phyloP scores from a whole-genome alignment of 2,888 invertebrate genomes.

The Hemaris fuciformis region DNA sequence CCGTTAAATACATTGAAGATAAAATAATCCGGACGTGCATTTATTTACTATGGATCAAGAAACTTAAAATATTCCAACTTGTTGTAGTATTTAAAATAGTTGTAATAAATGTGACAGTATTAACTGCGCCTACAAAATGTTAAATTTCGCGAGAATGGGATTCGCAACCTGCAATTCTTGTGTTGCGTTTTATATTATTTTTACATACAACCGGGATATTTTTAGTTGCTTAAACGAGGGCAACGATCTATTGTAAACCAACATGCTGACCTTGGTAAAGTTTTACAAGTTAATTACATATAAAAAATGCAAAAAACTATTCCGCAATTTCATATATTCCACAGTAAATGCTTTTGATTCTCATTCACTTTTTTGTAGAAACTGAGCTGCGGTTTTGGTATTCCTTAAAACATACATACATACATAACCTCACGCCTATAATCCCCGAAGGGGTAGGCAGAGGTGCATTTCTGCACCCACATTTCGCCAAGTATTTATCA shows the following conservation, averaged over 20 bases:
- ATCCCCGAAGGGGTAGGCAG: no score
- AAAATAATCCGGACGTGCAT: no score
- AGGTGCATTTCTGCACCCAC: no score
- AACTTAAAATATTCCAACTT: background rate
- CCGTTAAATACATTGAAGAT: no score
- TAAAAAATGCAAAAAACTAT: background rate
- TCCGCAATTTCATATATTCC: constrained; percentile 18
- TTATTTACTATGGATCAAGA: no score
- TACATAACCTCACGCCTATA: no score
- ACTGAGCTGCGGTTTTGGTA: background rate
- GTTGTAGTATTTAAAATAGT: no score
- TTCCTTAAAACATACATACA: no score
- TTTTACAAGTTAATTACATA: background rate
- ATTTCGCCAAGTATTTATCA: no score
- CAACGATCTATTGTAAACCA: constrained; percentile 46
- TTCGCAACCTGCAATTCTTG: constrained; percentile 1
- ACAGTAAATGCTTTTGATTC: constrained; percentile 29
- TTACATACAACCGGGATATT: constrained; percentile 45
- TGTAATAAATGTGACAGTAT: background rate
- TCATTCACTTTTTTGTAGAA: background rate
- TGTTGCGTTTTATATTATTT: constrained; percentile 38
- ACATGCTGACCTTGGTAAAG: constrained; percentile 50
- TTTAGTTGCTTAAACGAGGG: constrained; percentile 46
- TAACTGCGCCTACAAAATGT: background rate
- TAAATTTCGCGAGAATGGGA: constrained; percentile 11